Base-by-base conservation (phyloP, 2,888 invertebrate species). In the Pristionchus entomophagus region DNA sequence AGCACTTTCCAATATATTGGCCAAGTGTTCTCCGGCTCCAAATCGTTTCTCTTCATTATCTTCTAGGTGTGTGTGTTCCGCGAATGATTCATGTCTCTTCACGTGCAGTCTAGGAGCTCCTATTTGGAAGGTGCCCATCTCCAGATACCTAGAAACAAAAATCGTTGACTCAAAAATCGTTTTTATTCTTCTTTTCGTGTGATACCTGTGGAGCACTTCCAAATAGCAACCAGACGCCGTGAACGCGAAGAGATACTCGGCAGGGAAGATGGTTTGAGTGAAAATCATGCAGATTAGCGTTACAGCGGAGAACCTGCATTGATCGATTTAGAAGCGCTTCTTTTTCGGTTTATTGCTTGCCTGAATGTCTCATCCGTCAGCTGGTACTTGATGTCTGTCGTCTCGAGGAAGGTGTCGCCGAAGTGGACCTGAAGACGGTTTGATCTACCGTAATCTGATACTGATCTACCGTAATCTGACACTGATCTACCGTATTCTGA, bases 261-360 rank as follows among this genome's bases (percentile, higher is more conserved):
- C 93, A 0, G 93, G 93, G 87, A 91, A 93, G 51, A 93, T 89
- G 19, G 92, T 93, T 80, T 93, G 93, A 12, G 93, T 93, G 88
- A 93, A 92, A 62, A 92, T 93, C 92, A 93, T 92, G 77, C 89
- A 90, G 53, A 92, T 90, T 32, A 92, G 87, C 3, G 92, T 91
- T 14, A 89, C 88, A 29, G 86, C 86, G 14, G 91, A 91, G 87
- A 88, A 91, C 80, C 89, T 89, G 41, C 12, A 41, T 8, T 2
- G 26, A 59, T 8, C 8, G 26, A 59, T 8, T 26, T 12, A 59
- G 8, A 22, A 14, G 45, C 45, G 45, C 45, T 8, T 8, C 22
- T 59, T 26, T 22, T 59, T 6, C 41, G 41, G 19, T 26, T 41
- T 73, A 19, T 22, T n/a, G n/a, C 77, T 77, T 0, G 89, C 89